Base-by-base conservation (phyloP, 2,797 vertebrate genomes). In the Chelon labrosus region DNA sequence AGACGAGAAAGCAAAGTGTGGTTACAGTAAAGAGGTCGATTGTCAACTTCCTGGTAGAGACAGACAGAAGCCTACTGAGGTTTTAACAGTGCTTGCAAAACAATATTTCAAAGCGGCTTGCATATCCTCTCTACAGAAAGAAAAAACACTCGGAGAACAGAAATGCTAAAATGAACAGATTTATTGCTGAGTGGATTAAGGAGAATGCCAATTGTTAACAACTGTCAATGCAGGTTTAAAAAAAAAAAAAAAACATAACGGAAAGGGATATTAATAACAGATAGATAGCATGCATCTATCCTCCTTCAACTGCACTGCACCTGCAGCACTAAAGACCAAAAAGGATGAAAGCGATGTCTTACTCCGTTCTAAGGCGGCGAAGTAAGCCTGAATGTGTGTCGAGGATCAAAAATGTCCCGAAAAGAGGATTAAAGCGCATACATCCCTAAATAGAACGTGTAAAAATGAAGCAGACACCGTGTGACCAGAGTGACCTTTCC, bases 41-140 rank as follows among this genome's bases (percentile, higher is more conserved):
- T 72, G 37, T 81, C 47, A 86, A 92, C 87, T 93, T 94, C 92
- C 92, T 92, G 91, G 71, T 76, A 75, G 57, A 86, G 77, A 56
- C 44, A 69, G 59, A 52, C 44, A 73, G 65, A 75, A 69, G 76
- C 59, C 73, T 77, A 52, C 79, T 79, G 82, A 87, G 78, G 87
- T 89, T 89, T 85, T 53, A 79, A 52, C 70, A 47, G 63, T 31
- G 56, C 38, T 79, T 50, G 52, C 58, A 80, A 80, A 85, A 79
- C 64, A 64, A 77, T 55, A 66, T 79, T 75, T 89, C 65, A 78
- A 80, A 84, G 73, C 42, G 2, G 31, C 73, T 64, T 42, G 63
- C 74, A 75, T 51, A 82, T 86, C 79, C 79, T 87, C 84, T 67
- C 22, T 6, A 31, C 44, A 88, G 20, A 79, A 58, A 85, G 65